phyloP scores from a whole-genome alignment of 2,888 invertebrate genomes.

The Troides aeacus region DNA sequence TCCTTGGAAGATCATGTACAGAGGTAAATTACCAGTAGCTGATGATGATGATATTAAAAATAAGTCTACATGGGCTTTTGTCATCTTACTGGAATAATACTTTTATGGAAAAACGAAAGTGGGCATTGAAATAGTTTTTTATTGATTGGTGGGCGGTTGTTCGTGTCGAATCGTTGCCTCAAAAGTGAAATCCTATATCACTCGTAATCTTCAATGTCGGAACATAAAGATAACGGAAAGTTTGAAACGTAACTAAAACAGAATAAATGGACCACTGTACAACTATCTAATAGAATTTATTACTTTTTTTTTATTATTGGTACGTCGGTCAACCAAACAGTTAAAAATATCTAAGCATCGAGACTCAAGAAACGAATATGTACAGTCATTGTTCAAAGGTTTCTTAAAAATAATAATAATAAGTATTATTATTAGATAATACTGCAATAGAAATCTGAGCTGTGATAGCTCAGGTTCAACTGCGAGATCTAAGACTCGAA shows the following conservation, averaged over 20 bases:
- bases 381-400: no score
- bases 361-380: no score
- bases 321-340: neutral
- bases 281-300: slow-evolving; percentile 11
- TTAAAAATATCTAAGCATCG: no score
- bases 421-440: no score
- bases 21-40: no score
- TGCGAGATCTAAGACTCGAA: no score
- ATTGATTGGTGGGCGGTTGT: slow-evolving; percentile 7
- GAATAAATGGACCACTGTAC: slow-evolving; percentile 12
- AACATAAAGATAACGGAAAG: slow-evolving; percentile 25
- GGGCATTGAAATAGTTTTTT: neutral
- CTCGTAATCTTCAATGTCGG: slow-evolving; percentile 22
- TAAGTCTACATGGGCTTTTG: neutral
- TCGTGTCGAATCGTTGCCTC: slow-evolving; percentile 12
- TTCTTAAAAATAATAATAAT: no score
- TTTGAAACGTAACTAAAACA: neutral
- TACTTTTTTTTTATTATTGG: slow-evolving; percentile 8
- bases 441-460: no score
- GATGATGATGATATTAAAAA: no score
- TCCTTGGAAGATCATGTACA: no score
- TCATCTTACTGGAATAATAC: neutral
- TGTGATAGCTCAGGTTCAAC: no score
- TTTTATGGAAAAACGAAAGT: slow-evolving; percentile 12
- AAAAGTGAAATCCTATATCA: slow-evolving; percentile 20